These are phyloP conservation scores for Toxotes jaculatrix DNA, from an alignment of 2,113 vertebrate genomes.

Conservation along the genomic window DNA sequence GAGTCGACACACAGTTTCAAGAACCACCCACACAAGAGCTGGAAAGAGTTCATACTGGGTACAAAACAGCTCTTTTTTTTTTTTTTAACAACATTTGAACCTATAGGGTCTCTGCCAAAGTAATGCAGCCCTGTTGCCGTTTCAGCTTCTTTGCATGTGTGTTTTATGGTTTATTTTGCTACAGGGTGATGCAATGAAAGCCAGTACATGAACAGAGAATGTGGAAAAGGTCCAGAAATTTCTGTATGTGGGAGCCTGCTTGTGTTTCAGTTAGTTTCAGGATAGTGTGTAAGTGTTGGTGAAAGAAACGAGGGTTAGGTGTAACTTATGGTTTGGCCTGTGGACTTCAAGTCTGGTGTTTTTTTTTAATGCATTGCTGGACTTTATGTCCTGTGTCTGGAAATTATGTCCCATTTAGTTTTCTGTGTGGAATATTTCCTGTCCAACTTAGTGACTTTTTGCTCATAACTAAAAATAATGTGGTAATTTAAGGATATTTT, in stretches of 20 bases:
- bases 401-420: slow-evolving; percentile 34
- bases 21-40: slow-evolving; percentile 47
- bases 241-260: slow-evolving; percentile 2
- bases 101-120: background rate
- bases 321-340: background rate
- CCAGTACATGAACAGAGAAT: slow-evolving; percentile 17
- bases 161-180: slow-evolving; percentile 47
- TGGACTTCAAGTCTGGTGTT: slow-evolving; percentile 23
- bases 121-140: slow-evolving; percentile 3
- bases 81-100: slow-evolving; percentile 29
- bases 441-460: slow-evolving; percentile 17
- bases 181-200: slow-evolving; percentile 41
- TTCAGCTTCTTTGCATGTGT: slow-evolving; percentile 30
- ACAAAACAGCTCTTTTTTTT: slow-evolving; percentile 19
- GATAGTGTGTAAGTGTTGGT: slow-evolving; percentile 1
- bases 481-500: slow-evolving; percentile 19
- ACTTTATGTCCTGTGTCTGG: slow-evolving; percentile 32
- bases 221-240: slow-evolving; percentile 40
- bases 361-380: slow-evolving; percentile 24
- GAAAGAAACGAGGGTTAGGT: slow-evolving; percentile 43
- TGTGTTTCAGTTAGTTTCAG: slow-evolving; percentile 31
- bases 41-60: slow-evolving; percentile 40
- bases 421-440: slow-evolving; percentile 46
- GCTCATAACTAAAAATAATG: slow-evolving; percentile 24
- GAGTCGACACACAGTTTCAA: slow-evolving; percentile 25